Evolutionary conservation across 2,113 vertebrate species (phyloP).

Genomic region (Melanostigma gelatinosum): DNA sequence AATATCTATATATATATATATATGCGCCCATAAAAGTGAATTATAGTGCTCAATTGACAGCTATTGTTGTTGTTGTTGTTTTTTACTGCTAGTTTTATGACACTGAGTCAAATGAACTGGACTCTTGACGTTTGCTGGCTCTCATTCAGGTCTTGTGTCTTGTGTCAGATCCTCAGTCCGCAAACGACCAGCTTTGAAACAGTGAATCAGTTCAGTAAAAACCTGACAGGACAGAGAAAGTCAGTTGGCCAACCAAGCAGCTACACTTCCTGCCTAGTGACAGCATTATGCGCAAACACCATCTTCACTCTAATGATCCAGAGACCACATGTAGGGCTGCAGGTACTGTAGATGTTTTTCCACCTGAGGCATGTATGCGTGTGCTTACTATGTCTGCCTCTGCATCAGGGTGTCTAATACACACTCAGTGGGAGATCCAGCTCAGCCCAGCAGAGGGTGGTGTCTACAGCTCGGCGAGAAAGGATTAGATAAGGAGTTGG

Average conservation of each 20-base stretch:
- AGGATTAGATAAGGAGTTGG: not conserved
- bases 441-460: conserved; percentile 50
- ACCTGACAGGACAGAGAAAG: conserved; percentile 1
- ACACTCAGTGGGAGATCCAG: conserved; percentile 22
- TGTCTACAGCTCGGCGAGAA: conserved; percentile 22
- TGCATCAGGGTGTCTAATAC: not conserved
- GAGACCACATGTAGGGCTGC: conserved; percentile 20
- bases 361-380: not conserved
- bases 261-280: conserved; percentile 4
- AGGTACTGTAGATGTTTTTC: conserved; percentile 6
- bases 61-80: not conserved
- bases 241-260: conserved; percentile 2
- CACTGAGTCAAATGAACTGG: not conserved
- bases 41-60: not conserved
- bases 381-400: conserved; percentile 11
- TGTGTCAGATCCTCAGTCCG: not conserved
- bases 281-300: not conserved
- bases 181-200: not conserved
- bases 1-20: too few species aligned
- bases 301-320: conserved; percentile 1
- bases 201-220: conserved; percentile 11
- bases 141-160: not conserved
- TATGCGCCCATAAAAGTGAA: not conserved
- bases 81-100: not conserved
- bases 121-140: not conserved